Percentiles rank a stretch among this genome's conserved stretches.
phyloP scores from a whole-genome alignment of 92 coral and sea anemone species.

The Palythoa caribaeorum region DNA sequence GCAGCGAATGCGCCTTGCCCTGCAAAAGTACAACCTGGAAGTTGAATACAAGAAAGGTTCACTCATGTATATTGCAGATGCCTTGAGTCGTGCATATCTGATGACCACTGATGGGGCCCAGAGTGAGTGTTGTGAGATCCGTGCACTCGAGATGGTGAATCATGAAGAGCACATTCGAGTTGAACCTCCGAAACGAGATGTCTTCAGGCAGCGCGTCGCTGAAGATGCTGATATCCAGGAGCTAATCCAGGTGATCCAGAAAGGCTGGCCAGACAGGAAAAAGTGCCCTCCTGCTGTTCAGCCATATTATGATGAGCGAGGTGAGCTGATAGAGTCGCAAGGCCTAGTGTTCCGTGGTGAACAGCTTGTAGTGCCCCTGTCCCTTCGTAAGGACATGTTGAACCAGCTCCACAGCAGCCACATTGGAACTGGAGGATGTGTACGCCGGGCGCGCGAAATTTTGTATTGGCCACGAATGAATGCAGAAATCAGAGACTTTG shows the following conservation, averaged over 20 bases:
- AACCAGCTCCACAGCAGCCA: constrained; percentile 57
- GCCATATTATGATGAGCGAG: constrained; percentile 37
- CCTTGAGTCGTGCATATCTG: constrained; percentile 52
- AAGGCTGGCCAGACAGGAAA: constrained; percentile 51
- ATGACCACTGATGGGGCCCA: constrained; percentile 46
- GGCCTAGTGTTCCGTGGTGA: constrained; percentile 54
- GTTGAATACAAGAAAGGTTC: constrained; percentile 37
- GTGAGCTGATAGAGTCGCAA: constrained; percentile 49
- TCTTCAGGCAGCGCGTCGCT: constrained; percentile 28
- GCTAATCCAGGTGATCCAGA: constrained; percentile 47
- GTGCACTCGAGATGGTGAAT: constrained; percentile 48
- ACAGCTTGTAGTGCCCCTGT: constrained; percentile 46
- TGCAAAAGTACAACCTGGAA: constrained; percentile 53
- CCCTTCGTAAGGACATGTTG: constrained; percentile 49
- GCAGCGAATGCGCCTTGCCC: constrained; percentile 36
- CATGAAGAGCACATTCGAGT: constrained; percentile 47
- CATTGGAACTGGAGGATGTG: constrained; percentile 47
- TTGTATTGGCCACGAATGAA: constrained; percentile 59
- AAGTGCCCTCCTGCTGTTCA: constrained; percentile 49
- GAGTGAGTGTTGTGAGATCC: constrained; percentile 50
- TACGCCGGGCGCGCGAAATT: constrained; percentile 46
- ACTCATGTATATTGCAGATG: constrained; percentile 58
- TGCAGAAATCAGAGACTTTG: constrained; percentile 56
- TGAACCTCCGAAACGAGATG: constrained; percentile 54
- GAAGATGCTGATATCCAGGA: constrained; percentile 53